These are phyloP conservation scores for Mallotus villosus DNA, from an alignment of 2,797 vertebrate genomes.

Conservation along the genomic window DNA sequence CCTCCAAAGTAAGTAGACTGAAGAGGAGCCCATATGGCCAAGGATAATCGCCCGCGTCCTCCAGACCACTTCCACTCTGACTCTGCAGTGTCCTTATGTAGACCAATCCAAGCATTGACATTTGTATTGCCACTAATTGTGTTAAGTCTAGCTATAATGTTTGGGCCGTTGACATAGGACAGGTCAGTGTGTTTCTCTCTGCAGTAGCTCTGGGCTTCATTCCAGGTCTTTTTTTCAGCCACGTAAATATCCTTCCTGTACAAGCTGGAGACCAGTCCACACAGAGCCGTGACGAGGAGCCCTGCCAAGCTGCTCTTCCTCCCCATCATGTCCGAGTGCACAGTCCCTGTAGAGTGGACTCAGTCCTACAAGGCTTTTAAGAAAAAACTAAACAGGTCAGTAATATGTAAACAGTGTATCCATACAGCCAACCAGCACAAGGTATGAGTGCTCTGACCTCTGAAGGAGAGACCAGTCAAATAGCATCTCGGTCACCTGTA, in stretches of 20 bases:
- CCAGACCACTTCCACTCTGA: conserved; percentile 11
- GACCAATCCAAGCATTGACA: conserved; percentile 15
- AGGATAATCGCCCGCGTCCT: neutral
- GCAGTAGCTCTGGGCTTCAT: neutral
- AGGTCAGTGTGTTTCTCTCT: conserved; percentile 19
- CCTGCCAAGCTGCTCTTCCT: no score
- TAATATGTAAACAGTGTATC: no score
- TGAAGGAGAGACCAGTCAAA: no score
- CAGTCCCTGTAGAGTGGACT: no score
- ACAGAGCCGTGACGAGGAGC: no score
- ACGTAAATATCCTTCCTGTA: no score
- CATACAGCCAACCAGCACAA: no score
- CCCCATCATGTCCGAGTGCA: no score
- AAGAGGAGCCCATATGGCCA: rapidly evolving
- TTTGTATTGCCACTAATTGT: neutral
- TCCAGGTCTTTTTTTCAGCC: neutral
- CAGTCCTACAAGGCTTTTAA: no score
- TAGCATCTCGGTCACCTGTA: neutral
- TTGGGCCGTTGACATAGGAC: neutral
- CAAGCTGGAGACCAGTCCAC: no score
- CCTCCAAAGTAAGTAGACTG: rapidly evolving
- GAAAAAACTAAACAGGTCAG: no score
- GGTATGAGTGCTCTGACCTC: no score
- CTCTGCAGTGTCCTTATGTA: neutral
- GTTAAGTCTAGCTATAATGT: neutral